Base-by-base conservation (phyloP, 1,140 invertebrate species). In the Heterodera carotae region DNA sequence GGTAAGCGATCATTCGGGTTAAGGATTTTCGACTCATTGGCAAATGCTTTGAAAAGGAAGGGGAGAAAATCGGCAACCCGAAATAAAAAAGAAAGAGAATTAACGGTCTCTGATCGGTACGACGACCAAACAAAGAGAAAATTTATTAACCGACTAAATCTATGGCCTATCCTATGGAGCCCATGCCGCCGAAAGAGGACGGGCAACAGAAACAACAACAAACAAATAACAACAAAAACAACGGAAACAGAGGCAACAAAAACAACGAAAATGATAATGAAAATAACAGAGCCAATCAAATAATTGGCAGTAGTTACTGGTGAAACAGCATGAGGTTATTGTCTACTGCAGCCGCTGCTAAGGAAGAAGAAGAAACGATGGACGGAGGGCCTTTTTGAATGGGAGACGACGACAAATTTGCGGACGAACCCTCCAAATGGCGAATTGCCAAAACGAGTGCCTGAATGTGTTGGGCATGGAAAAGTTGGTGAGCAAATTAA, bases 391-490 rank as follows among this genome's bases (percentile, higher is more conserved):
- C 48, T 18, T 22, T 56, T 56, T 56, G 48, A 22, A 56, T 4
- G 15, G 48, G 48, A 56, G 48, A 56, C 1, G 39, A 43, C 39
- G 48, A 43, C 6, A 43, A 12, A 22, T 5, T 22, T 12, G 48
- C 18, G 48, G 48, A 5, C 12, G 48, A 56, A 0, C 72, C 72
- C 64, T 74, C 72, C 27, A 74, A 64, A 74, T 74, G 72, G 10
- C 53, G 72, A 59, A 74, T 74, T 34, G 72, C 72, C n/a, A 74
- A 33, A 27, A 74, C 72, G 59, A 74, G 72, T 18, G 72, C 59
- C 72, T 74, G 7, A 36, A 74, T 33, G 22, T 27, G n/a, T n/a
- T n/a, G n/a, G n/a, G n/a, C 3, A 68, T 69, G n/a, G 25, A 15
- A 69, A 39, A 34, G 12, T 36, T 39, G 25, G n/a, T n/a, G n/a